A percentile compares a stretch with the other conserved stretches of the same genome.
Evolutionary conservation across 2,888 invertebrate species (phyloP).

Genomic region (Petrolisthes manimaculis): DNA sequence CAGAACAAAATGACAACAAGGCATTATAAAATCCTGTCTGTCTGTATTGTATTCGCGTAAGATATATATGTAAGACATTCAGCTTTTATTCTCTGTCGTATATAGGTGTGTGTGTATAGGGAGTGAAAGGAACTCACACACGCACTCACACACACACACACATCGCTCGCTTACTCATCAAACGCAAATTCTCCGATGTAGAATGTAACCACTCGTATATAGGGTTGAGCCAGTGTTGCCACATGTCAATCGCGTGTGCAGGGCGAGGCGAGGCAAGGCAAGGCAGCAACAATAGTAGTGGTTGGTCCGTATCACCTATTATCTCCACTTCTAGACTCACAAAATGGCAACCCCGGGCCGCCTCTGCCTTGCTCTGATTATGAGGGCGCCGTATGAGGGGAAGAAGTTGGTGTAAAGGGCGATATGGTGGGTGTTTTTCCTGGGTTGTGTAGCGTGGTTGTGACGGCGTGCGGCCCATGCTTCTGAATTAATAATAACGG

Average conservation of each 20-base stretch:
- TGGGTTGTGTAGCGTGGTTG: background rate
- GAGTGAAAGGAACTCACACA: too few species aligned
- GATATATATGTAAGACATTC: too few species aligned
- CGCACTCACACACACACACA: background rate
- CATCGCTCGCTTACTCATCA: background rate
- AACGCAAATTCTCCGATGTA: background rate
- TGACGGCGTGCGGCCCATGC: background rate
- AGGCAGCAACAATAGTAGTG: background rate
- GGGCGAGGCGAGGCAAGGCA: background rate
- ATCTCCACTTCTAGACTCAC: slow-evolving; percentile 11
- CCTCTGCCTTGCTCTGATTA: slow-evolving; percentile 13
- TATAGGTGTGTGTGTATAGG: too few species aligned
- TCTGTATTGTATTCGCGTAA: background rate
- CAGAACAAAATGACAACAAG: background rate
- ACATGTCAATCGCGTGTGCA: background rate
- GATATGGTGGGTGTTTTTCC: background rate
- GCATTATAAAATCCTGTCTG: too few species aligned
- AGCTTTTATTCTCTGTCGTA: too few species aligned
- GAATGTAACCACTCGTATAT: slow-evolving; percentile 8
- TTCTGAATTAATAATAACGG: background rate
- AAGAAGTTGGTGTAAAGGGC: background rate
- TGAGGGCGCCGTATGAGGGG: background rate
- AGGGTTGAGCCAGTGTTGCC: too few species aligned
- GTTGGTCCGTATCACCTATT: background rate
- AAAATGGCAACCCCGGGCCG: slow-evolving; percentile 22